phyloP scores from a whole-genome alignment of 2,797 vertebrate species.

The Selene dorsalis region DNA sequence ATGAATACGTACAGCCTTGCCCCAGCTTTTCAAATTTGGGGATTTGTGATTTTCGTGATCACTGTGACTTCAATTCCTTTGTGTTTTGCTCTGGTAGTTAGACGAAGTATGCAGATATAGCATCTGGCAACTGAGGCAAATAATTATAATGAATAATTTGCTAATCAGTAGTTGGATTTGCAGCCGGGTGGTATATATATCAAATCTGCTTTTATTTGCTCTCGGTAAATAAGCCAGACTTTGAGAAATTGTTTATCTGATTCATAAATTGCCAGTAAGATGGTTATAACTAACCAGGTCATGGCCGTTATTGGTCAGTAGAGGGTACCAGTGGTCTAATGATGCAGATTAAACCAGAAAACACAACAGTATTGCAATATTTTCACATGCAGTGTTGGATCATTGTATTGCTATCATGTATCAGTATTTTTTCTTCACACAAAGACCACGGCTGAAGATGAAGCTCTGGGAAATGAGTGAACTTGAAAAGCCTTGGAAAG shows the following conservation, averaged over 20 bases:
- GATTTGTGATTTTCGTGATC: not conserved
- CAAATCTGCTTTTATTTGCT: not conserved
- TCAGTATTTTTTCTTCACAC: not conserved
- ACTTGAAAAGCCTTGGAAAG: not conserved
- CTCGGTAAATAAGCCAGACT: not conserved
- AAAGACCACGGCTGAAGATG: not conserved
- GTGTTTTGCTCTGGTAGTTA: not conserved
- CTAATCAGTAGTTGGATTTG: not conserved
- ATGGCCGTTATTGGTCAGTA: conserved; percentile 45
- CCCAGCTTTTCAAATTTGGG: not conserved
- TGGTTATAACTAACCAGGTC: not conserved
- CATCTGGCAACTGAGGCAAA: not conserved
- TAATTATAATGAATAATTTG: not conserved
- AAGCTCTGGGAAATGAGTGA: not conserved
- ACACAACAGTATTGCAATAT: not conserved
- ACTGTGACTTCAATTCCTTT: not conserved
- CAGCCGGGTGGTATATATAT: not conserved
- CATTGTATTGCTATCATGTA: not conserved
- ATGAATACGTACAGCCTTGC: too few relatives aligned
- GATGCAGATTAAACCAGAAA: conserved; percentile 3
- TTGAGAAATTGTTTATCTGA: not conserved
- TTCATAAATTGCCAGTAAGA: not conserved
- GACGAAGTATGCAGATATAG: too few relatives aligned
- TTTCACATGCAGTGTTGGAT: not conserved
- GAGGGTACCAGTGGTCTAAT: conserved; percentile 65